Conservation (phyloP, 2,113 vertebrate species). For the Thalassarche chlororhynchos region DNA sequence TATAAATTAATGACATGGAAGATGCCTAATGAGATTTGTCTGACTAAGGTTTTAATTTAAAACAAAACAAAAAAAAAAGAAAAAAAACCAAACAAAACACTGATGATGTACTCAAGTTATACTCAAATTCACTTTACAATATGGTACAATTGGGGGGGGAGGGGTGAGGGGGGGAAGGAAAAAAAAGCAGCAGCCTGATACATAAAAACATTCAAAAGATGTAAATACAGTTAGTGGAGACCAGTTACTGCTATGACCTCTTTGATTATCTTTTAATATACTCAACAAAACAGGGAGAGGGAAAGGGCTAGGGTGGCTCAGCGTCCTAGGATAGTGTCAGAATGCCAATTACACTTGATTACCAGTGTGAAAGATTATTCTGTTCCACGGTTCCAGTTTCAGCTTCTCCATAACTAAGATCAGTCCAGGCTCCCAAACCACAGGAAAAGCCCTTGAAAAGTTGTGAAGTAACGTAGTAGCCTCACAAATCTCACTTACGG, state of each 20-base stretch:
- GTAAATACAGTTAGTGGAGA: neutral
- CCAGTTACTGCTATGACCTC: fast-evolving
- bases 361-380: neutral
- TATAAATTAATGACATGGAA: neutral
- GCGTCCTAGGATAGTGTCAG: fast-evolving
- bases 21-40: neutral
- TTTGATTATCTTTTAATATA: neutral
- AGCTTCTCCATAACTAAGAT: neutral
- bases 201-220: neutral
- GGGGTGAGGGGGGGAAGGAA: no score
- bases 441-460: neutral
- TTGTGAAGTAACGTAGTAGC: fast-evolving
- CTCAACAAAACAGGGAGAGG: neutral
- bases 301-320: neutral
- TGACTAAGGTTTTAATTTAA: neutral
- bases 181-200: neutral
- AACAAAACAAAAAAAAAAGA: no score
- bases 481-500: neutral
- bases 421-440: neutral
- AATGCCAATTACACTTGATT: no score
- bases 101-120: neutral
- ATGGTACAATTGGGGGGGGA: neutral
- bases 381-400: neutral
- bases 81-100: neutral
- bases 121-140: neutral